Evolutionary conservation across 2,113 vertebrate species (phyloP).

Genomic region (Hemichromis elongatus): DNA sequence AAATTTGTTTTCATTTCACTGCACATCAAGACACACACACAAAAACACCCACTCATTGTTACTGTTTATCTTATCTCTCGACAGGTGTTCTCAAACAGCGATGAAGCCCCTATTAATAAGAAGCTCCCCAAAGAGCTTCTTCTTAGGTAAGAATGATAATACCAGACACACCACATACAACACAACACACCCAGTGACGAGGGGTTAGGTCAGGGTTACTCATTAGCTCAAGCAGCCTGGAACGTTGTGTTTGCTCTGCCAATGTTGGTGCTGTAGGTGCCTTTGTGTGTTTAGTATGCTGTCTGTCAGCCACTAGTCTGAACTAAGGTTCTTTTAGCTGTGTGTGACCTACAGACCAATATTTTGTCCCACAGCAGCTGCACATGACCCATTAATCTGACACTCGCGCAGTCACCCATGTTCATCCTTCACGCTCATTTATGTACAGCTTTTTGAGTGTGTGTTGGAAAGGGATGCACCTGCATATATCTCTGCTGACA

Average conservation of each 20-base stretch:
- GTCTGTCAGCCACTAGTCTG: background rate
- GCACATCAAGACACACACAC: background rate
- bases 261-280: background rate
- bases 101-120: slow-evolving; percentile 96
- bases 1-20: background rate
- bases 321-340: slow-evolving; percentile 2
- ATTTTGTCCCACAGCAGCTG: slow-evolving; percentile 28
- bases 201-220: slow-evolving; percentile 22
- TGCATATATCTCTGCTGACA: background rate
- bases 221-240: slow-evolving; percentile 28
- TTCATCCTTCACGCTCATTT: background rate
- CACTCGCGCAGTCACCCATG: background rate
- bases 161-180: background rate
- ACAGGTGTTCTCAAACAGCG: slow-evolving; percentile 92
- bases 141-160: slow-evolving; percentile 77
- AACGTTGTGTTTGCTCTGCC: slow-evolving; percentile 3
- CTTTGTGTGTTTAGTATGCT: background rate
- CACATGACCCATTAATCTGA: slow-evolving; percentile 32
- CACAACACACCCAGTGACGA: background rate
- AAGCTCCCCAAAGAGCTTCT: slow-evolving; percentile 97
- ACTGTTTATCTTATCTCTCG: slow-evolving; percentile 42
- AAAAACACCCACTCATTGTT: background rate
- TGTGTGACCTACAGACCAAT: slow-evolving; percentile 48
- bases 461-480: background rate
- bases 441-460: background rate